Conservation (phyloP, 2,113 vertebrate genomes). For the Centropus unirufus region DNA sequence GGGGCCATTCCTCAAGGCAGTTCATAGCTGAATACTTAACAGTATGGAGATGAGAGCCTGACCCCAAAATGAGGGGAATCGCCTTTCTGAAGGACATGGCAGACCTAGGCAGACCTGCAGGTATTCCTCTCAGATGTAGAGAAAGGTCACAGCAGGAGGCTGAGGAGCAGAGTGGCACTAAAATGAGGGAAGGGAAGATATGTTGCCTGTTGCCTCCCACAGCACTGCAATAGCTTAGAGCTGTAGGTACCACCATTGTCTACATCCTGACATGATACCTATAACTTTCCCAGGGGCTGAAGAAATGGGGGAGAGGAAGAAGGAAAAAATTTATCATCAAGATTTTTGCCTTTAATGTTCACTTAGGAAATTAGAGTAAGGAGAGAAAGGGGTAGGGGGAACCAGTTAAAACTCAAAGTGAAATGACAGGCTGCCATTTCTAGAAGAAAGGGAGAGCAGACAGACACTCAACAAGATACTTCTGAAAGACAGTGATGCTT, state of each 20-base stretch:
- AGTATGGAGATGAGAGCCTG: background rate
- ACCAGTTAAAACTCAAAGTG: background rate
- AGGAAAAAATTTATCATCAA: background rate
- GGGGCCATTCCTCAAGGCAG: background rate
- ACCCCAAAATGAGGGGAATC: background rate
- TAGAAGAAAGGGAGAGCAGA: background rate
- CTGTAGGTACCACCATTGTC: background rate
- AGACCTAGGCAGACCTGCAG: background rate
- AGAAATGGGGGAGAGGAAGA: background rate
- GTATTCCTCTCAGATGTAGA: background rate
- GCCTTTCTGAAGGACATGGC: background rate
- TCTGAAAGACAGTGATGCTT: background rate
- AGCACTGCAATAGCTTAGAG: accelerated
- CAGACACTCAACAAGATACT: background rate
- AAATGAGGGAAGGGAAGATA: background rate
- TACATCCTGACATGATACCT: background rate
- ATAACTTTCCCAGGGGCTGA: background rate
- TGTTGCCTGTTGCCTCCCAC: background rate
- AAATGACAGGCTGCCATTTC: background rate
- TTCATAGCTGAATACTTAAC: background rate
- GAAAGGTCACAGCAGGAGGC: background rate
- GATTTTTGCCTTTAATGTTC: background rate
- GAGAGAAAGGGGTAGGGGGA: background rate
- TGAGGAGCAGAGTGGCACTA: background rate
- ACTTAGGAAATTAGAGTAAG: background rate